A percentile compares a stretch with the other conserved stretches of the same genome.
phyloP scores from a whole-genome alignment of 2,797 vertebrate species.

The Pangasius macronema region DNA sequence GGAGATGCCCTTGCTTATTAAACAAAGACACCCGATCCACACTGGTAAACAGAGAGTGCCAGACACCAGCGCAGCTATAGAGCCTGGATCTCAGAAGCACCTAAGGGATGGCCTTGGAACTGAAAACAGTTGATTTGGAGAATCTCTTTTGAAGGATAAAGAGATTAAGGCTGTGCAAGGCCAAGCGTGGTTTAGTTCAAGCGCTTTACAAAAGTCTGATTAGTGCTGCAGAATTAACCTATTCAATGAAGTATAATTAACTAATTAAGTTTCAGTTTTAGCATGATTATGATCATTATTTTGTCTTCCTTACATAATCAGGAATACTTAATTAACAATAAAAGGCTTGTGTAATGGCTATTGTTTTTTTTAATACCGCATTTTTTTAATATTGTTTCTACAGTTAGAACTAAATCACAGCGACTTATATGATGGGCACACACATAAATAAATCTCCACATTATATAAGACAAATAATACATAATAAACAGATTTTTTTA shows the following conservation, averaged over 20 bases:
- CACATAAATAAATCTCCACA: not conserved
- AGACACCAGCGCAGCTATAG: conserved; percentile 61
- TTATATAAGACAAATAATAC: not conserved
- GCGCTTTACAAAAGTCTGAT: not conserved
- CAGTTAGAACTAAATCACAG: not conserved
- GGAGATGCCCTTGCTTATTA: conserved; percentile 68
- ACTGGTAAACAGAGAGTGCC: conserved; percentile 70
- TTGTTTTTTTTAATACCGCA: not conserved
- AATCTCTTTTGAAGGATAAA: not conserved
- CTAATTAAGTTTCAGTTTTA: not conserved
- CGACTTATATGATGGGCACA: not conserved
- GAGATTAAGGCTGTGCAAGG: not conserved
- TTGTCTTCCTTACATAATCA: not conserved
- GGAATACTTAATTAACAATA: not conserved
- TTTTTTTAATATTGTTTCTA: not conserved
- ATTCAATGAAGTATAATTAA: not conserved
- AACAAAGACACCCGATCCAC: conserved; percentile 73
- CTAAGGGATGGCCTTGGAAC: not conserved
- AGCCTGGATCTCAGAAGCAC: conserved; percentile 61
- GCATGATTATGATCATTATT: not conserved
- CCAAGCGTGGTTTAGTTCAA: not conserved
- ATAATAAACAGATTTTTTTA: not conserved
- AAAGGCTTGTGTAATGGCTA: not conserved
- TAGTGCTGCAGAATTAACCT: not conserved
- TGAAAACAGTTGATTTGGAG: not conserved